Evolutionary conservation across 1,140 invertebrate species (phyloP).

Genomic region (Rhopalosiphum padi): DNA sequence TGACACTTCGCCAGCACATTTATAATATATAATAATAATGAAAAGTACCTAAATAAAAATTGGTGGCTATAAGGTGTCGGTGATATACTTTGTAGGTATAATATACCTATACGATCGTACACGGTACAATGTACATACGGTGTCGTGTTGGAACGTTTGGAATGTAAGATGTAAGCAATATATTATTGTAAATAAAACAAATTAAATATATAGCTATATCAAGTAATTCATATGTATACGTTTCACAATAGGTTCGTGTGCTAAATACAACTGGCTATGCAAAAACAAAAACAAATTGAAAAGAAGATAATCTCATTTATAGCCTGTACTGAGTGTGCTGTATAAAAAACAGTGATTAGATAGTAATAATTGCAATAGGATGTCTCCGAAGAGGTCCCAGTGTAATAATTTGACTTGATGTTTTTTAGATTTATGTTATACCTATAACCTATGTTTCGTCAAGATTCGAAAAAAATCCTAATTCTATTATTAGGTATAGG

Average conservation of each 20-base stretch:
- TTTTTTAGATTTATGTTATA: not conserved
- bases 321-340: no score
- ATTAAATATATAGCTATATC: not conserved
- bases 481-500: not conserved
- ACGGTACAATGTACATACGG: no score
- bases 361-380: not conserved
- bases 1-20: conserved; percentile 23
- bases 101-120: not conserved
- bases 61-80: not conserved
- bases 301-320: no score
- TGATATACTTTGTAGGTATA: not conserved
- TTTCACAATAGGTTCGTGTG: not conserved
- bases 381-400: not conserved
- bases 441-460: not conserved
- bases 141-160: not conserved
- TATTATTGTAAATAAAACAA: not conserved
- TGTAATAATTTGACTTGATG: not conserved
- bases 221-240: not conserved
- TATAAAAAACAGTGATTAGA: not conserved
- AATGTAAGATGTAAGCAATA: not conserved
- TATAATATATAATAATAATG: not conserved
- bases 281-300: not conserved
- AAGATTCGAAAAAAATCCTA: not conserved
- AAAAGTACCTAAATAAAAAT: conserved; percentile 5
- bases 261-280: not conserved